These are phyloP conservation scores for Actias luna DNA, from an alignment of 2,888 invertebrate genomes.

Conservation along the genomic window DNA sequence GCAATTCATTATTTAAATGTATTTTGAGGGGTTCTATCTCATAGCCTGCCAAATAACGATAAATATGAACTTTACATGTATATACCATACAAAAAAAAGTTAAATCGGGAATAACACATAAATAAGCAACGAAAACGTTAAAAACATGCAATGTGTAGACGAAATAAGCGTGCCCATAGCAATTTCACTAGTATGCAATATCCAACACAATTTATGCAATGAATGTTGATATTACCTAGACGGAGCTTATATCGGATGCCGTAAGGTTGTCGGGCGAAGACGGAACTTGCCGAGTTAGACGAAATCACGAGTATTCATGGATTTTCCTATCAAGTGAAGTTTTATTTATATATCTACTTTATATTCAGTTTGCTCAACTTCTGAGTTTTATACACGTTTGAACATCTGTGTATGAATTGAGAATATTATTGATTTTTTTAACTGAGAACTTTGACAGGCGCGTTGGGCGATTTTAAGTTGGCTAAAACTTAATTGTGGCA, in stretches of 20 bases:
- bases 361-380: background rate
- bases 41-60: too few species aligned
- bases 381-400: background rate
- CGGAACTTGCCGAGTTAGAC: constrained; percentile 2
- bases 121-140: background rate
- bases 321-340: constrained; percentile 1
- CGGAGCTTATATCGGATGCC: constrained; percentile 21
- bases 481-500: too few species aligned
- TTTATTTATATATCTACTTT: background rate
- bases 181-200: constrained; percentile 15
- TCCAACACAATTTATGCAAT: constrained; percentile 18
- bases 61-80: too few species aligned
- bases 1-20: too few species aligned
- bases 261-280: constrained; percentile 11
- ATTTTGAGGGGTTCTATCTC: too few species aligned
- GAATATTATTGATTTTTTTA: background rate
- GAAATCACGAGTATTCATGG: constrained; percentile 1
- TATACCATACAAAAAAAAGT: too few species aligned
- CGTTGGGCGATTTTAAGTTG: too few species aligned
- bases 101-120: background rate
- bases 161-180: background rate
- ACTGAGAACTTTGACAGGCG: too few species aligned
- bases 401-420: background rate
- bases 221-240: constrained; percentile 21
- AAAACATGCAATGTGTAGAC: background rate